Evolutionary conservation across 2,797 vertebrate species (phyloP).

Genomic region (Cossypha polioptera): DNA sequence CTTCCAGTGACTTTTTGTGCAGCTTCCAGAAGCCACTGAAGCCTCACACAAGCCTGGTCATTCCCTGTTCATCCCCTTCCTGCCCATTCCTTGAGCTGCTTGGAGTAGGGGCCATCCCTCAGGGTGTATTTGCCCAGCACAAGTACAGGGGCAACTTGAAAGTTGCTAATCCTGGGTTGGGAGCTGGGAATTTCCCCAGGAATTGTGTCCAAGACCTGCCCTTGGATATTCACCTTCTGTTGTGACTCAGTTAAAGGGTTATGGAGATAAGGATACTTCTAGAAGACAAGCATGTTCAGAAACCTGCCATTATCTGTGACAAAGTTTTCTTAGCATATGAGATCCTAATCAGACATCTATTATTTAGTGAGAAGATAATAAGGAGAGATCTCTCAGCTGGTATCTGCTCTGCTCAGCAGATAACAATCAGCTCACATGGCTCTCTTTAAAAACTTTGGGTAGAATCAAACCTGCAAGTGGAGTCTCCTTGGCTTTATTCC

Average conservation of each 20-base stretch:
- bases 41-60: neutral
- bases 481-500: neutral
- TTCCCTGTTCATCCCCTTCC: neutral
- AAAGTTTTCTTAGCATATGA: neutral
- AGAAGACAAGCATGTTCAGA: neutral
- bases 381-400: neutral
- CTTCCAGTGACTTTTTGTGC: neutral
- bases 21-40: neutral
- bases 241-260: neutral
- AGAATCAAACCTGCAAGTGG: neutral
- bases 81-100: neutral
- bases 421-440: neutral
- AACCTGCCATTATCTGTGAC: slow-evolving; percentile 9
- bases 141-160: neutral
- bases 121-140: neutral
- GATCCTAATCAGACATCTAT: slow-evolving; percentile 9
- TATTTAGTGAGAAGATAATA: neutral
- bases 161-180: neutral
- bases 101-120: neutral
- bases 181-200: neutral
- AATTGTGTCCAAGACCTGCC: neutral
- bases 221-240: neutral
- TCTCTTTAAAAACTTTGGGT: neutral
- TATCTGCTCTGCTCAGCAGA: slow-evolving; percentile 22
- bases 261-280: neutral